phyloP scores from a whole-genome alignment of 2,113 vertebrate species.

The Takifugu flavidus region DNA sequence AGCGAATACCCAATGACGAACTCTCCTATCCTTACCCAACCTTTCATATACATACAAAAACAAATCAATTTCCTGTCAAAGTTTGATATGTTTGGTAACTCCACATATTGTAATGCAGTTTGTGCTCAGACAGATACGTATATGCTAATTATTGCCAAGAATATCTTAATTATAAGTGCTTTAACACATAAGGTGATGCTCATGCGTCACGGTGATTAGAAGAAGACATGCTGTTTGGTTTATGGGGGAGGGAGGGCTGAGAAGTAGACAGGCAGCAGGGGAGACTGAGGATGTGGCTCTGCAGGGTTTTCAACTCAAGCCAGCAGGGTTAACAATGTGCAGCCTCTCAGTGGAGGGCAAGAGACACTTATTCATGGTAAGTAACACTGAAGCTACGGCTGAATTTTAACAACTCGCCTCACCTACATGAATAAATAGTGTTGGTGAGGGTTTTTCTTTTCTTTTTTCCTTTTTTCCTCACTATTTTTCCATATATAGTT shows the following conservation, averaged over 20 bases:
- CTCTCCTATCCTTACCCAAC: too few species aligned
- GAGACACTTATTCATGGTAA: slow-evolving; percentile 6
- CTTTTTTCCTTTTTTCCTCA: neutral
- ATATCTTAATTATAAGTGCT: slow-evolving; percentile 46
- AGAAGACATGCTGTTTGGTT: slow-evolving; percentile 42
- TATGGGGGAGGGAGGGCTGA: slow-evolving; percentile 30
- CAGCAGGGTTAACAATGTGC: slow-evolving; percentile 33
- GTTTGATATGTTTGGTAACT: too few species aligned
- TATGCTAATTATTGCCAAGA: slow-evolving; percentile 45
- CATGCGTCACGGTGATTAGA: slow-evolving; percentile 43
- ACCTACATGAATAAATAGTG: neutral
- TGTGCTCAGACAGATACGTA: slow-evolving; percentile 33
- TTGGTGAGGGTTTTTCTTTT: neutral
- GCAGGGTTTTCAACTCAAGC: slow-evolving; percentile 31
- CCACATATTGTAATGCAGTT: too few species aligned
- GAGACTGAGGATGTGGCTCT: slow-evolving; percentile 33
- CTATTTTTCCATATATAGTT: neutral
- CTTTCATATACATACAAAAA: too few species aligned
- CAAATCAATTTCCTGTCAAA: too few species aligned
- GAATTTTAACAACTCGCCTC: slow-evolving; percentile 1
- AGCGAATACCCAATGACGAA: too few species aligned
- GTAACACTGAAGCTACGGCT: slow-evolving; percentile 1
- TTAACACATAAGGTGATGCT: slow-evolving; percentile 52
- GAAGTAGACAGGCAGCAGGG: slow-evolving; percentile 18
- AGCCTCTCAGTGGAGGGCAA: slow-evolving; percentile 27